phyloP scores from a whole-genome alignment of 1,140 invertebrate species.

The Musca domestica region DNA sequence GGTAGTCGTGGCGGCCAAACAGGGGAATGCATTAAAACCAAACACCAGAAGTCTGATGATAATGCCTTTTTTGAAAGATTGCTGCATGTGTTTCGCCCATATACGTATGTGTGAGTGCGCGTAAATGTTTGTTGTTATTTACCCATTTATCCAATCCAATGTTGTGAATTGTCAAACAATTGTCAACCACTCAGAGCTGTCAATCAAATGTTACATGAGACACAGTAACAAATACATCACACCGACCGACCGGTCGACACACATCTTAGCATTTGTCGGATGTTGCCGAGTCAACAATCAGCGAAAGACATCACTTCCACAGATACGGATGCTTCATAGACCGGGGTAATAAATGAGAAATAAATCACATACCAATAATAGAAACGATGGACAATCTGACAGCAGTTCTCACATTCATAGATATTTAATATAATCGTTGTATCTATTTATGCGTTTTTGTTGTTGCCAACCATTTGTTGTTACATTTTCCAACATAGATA shows the following conservation, averaged over 20 bases:
- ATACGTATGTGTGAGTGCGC: neutral
- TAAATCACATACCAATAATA: slow-evolving; percentile 5
- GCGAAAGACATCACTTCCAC: neutral
- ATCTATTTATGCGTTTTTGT: too few species aligned
- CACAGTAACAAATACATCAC: neutral
- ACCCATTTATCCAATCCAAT: slow-evolving; percentile 8
- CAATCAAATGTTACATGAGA: slow-evolving; percentile 39
- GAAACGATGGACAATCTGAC: too few species aligned
- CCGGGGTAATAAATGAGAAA: slow-evolving; percentile 16
- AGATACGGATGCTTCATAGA: too few species aligned
- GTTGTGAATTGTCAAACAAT: slow-evolving; percentile 49
- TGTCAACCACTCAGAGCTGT: slow-evolving; percentile 52
- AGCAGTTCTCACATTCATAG: too few species aligned
- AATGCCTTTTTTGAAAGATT: neutral
- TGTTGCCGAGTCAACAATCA: neutral
- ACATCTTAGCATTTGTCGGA: neutral
- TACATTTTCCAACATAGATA: too few species aligned
- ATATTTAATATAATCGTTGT: too few species aligned
- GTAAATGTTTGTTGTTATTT: neutral
- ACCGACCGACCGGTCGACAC: neutral
- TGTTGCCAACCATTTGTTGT: too few species aligned
- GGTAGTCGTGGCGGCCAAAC: slow-evolving; percentile 1
- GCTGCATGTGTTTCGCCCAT: neutral
- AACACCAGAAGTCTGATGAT: neutral
- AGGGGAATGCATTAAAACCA: neutral